These are phyloP conservation scores for Stegostoma tigrinum DNA, from an alignment of 2,113 vertebrate species.

Conservation along the genomic window DNA sequence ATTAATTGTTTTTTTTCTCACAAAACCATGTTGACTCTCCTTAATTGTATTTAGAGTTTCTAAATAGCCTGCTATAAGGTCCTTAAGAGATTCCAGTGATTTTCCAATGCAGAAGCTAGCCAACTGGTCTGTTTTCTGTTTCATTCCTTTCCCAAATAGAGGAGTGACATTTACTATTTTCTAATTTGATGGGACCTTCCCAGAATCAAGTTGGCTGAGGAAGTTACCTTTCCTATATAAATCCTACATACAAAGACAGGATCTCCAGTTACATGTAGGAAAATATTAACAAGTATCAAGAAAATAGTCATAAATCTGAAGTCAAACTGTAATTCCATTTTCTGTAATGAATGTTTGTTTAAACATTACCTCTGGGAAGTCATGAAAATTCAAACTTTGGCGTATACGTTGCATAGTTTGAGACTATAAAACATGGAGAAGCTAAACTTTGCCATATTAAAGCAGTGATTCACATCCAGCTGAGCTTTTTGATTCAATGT, in stretches of 20 bases:
- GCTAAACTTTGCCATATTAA: neutral
- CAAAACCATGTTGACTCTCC: too few relatives aligned
- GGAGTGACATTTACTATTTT: too few relatives aligned
- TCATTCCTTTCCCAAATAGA: too few relatives aligned
- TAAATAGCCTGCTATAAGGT: too few relatives aligned
- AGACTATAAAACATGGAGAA: neutral
- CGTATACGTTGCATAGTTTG: neutral
- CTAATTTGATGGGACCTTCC: too few relatives aligned
- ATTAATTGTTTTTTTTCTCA: too few relatives aligned
- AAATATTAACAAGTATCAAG: neutral
- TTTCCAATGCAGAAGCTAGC: too few relatives aligned
- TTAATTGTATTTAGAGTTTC: too few relatives aligned
- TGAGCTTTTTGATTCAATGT: neutral
- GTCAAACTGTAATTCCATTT: neutral
- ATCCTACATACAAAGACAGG: neutral
- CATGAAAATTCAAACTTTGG: neutral
- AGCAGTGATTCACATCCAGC: neutral
- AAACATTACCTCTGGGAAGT: neutral
- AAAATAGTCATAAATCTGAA: neutral
- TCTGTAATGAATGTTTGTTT: constrained; percentile 3
- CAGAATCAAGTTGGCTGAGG: neutral
- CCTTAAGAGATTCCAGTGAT: too few relatives aligned
- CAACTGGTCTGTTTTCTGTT: too few relatives aligned
- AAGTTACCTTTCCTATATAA: neutral
- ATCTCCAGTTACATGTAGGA: neutral